Conservation (phyloP, 2,797 vertebrate genomes). For the Poecilia velifera region DNA sequence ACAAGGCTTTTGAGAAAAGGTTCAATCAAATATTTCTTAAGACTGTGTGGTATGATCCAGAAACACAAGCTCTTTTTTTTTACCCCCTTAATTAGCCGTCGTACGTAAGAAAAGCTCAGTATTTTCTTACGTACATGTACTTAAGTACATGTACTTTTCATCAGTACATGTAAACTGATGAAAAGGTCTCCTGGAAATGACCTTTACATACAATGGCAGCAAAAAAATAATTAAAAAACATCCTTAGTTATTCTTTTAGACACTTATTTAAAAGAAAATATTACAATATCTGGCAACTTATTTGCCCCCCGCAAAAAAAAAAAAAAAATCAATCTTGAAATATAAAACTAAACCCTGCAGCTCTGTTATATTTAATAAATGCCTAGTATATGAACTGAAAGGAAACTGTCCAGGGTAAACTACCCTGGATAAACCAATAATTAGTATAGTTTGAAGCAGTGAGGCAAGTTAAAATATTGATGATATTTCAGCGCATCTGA, state of each 20-base stretch:
- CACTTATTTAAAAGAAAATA: not conserved
- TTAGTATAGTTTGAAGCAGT: not conserved
- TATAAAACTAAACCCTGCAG: not conserved
- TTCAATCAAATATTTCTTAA: conserved; percentile 6
- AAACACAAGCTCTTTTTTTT: not conserved
- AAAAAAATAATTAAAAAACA: not conserved
- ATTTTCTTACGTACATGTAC: no score
- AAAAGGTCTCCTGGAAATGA: not conserved
- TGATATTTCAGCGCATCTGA: not conserved
- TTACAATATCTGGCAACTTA: not conserved
- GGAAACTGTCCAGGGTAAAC: not conserved
- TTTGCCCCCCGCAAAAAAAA: not conserved
- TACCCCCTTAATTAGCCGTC: not conserved
- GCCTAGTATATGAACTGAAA: not conserved
- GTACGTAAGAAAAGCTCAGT: not conserved
- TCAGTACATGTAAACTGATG: not conserved
- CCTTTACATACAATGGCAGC: not conserved
- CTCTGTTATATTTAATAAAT: not conserved
- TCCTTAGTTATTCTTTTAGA: not conserved
- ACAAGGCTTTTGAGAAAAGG: conserved; percentile 8
- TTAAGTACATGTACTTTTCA: no score
- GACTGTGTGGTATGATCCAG: not conserved
- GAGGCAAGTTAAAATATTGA: not conserved
- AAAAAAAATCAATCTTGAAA: not conserved
- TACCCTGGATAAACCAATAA: not conserved